A percentile compares a stretch with the other conserved stretches of the same genome.
Conservation (phyloP, 2,888 invertebrate species). For the Callimorpha dominula region DNA sequence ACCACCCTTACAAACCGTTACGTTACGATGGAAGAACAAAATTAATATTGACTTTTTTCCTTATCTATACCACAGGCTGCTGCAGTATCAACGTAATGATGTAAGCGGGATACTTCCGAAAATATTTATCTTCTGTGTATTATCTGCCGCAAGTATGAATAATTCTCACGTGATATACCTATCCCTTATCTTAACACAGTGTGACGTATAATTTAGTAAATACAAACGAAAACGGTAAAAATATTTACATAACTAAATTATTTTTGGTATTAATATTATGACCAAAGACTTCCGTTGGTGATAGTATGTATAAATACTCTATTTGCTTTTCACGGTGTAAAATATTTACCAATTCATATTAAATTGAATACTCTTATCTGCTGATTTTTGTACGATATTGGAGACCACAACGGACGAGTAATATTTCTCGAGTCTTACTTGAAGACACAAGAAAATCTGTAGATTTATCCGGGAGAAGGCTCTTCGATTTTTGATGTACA, state of each 20-base stretch:
- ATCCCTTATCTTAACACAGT: background rate
- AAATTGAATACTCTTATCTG: background rate
- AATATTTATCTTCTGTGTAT: constrained; percentile 70
- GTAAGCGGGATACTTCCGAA: constrained; percentile 45
- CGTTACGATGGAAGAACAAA: constrained; percentile 23
- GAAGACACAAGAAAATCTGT: no score
- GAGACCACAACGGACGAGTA: no score
- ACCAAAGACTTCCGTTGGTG: background rate
- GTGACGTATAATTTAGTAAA: background rate
- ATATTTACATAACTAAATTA: background rate
- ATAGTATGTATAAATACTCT: background rate
- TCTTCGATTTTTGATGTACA: no score
- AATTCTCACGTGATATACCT: constrained; percentile 30
- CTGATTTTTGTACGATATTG: background rate
- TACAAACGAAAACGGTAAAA: background rate
- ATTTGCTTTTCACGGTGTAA: background rate
- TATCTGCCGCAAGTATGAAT: constrained; percentile 52
- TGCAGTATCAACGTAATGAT: background rate
- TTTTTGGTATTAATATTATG: background rate
- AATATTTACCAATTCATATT: background rate
- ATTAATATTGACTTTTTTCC: constrained; percentile 39
- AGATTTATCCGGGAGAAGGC: no score
- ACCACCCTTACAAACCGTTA: constrained; percentile 1
- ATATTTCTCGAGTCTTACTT: no score
- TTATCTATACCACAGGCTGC: constrained; percentile 6